These are phyloP conservation scores for Perccottus glenii DNA, from an alignment of 2,113 vertebrate genomes.

Conservation along the genomic window DNA sequence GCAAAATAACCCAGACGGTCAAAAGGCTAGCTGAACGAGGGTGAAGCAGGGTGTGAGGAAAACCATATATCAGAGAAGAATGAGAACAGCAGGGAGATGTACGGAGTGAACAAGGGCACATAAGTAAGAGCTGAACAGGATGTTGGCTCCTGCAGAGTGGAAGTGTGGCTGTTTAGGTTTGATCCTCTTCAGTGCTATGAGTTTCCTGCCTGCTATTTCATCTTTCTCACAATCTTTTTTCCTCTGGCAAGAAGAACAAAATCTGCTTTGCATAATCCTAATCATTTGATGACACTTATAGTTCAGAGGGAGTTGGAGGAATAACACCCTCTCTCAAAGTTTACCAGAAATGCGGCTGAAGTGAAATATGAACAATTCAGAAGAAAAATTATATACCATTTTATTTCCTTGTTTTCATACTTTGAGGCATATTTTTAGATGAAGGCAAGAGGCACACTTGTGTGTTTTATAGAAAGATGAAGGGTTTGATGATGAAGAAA, in stretches of 20 bases:
- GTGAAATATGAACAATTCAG: neutral
- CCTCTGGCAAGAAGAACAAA: constrained; percentile 20
- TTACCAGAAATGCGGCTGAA: neutral
- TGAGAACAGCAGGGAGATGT: constrained; percentile 9
- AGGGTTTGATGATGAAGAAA: no score
- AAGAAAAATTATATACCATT: neutral
- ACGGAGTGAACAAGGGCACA: constrained; percentile 7
- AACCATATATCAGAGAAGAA: constrained; percentile 19
- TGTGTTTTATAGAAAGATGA: no score
- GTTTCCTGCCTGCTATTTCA: constrained; percentile 29
- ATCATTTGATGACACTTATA: constrained; percentile 23
- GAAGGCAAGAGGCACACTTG: no score
- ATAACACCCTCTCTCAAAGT: neutral
- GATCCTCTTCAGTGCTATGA: constrained; percentile 37
- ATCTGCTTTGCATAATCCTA: constrained; percentile 21
- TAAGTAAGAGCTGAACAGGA: constrained; percentile 24
- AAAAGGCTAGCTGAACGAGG: constrained; percentile 11
- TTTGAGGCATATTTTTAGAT: no score
- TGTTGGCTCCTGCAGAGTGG: constrained; percentile 45
- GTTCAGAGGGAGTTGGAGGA: constrained; percentile 5
- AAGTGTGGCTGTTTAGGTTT: constrained; percentile 56
- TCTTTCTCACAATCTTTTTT: constrained; percentile 7
- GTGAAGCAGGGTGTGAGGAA: constrained; percentile 14
- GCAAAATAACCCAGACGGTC: constrained; percentile 48
- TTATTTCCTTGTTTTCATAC: no score